These are phyloP conservation scores for Pionites leucogaster DNA, from an alignment of 2,113 vertebrate species.

Conservation along the genomic window DNA sequence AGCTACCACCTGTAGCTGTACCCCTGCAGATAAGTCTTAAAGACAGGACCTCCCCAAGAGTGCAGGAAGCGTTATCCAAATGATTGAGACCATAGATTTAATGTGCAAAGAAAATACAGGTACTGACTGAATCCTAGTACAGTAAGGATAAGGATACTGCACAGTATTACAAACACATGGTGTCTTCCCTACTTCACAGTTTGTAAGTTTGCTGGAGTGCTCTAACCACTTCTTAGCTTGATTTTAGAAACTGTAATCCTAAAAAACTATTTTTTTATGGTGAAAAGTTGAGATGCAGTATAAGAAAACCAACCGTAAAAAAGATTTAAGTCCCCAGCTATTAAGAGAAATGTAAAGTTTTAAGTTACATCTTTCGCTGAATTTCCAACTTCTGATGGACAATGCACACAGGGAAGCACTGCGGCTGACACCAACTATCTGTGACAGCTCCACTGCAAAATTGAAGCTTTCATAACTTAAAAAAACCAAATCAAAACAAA, in stretches of 20 bases:
- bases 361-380: background rate
- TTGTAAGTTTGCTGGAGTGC: background rate
- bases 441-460: background rate
- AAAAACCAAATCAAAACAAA: background rate
- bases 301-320: background rate
- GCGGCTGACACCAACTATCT: background rate
- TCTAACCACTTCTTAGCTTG: background rate
- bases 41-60: background rate
- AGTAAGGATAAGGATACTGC: background rate
- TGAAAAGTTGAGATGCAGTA: background rate
- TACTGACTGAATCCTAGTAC: background rate
- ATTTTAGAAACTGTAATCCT: background rate
- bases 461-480: background rate
- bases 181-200: background rate
- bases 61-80: background rate
- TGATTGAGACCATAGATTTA: background rate
- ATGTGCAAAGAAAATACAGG: background rate
- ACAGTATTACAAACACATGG: background rate
- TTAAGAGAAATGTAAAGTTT: background rate
- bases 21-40: background rate
- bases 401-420: background rate
- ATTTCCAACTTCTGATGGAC: background rate
- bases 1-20: background rate
- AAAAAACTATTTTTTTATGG: background rate
- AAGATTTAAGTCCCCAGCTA: background rate